Conservation (phyloP, 1,140 invertebrate species). For the Aphaenogaster rudis region DNA sequence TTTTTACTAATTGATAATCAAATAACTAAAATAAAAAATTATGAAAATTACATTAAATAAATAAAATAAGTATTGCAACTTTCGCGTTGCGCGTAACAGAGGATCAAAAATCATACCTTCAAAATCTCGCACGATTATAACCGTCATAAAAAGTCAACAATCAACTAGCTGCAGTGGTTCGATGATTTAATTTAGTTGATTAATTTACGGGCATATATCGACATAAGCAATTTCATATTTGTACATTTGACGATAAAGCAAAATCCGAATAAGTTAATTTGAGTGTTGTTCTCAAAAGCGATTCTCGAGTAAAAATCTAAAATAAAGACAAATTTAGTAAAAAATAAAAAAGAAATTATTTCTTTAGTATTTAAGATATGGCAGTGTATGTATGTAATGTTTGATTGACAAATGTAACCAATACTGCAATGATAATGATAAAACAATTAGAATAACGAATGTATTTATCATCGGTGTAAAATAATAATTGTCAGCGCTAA, state of each 20-base stretch:
- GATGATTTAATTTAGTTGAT: conserved; percentile 16
- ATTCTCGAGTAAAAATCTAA: not conserved
- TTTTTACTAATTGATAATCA: not conserved
- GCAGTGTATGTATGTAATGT: not conserved
- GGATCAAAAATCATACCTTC: not conserved
- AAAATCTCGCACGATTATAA: conserved; percentile 16
- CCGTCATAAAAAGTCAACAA: not conserved
- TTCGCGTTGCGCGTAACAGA: not conserved
- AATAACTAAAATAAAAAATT: conserved; percentile 8
- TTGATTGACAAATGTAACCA: not conserved
- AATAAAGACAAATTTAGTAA: not conserved
- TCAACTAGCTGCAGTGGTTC: not conserved
- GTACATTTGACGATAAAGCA: not conserved
- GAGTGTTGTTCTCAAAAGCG: not conserved
- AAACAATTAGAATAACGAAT: not conserved
- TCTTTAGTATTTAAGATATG: not conserved
- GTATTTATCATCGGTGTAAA: not conserved
- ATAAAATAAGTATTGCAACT: not conserved
- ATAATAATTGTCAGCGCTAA: not conserved
- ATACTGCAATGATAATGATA: not conserved
- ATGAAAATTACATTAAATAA: not conserved
- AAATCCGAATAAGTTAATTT: not conserved
- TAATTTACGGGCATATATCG: not conserved
- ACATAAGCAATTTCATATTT: conserved; percentile 22
- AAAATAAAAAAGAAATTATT: conserved; percentile 12